Evolutionary conservation across 2,113 vertebrate species (phyloP), one percentile per base, ranked within the genome.

Genomic region (Rhinichthys klamathensis): DNA sequence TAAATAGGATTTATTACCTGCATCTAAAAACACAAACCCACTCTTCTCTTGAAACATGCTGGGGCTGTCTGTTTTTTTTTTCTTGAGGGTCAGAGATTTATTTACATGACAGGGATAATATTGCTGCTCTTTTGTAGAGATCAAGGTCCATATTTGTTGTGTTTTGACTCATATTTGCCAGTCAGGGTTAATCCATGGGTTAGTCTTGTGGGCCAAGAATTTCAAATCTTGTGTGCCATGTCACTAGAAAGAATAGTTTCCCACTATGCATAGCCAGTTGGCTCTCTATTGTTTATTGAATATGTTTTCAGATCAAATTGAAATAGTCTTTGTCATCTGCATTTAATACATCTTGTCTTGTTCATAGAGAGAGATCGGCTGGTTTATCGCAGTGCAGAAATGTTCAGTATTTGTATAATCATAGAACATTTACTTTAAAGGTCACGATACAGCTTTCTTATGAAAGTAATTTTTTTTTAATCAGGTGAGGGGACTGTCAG

Each of bases 401-500:
- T 44, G 13, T 61, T 44, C 3, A 80, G 56, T 8, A 9, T 56
- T 56, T 56, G 18, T 56, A 56, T 56, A 18, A 18, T 30, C 18
- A 25, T n/a, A 44, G n/a, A 23, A 60, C 23, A 15, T 41, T 78
- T 41, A 38, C 56, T 25, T 38, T 58, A 38, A 79, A 60, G 21
- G 11, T n/a, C 12, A 74, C 72, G 15, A 44, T 3, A 16, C 1
- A 18, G 11, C 32, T 23, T 70, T 41, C 49, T 84, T 44, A 61
- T 7, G 41, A 56, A 30, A 21, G 25, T 27, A 54, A 27, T 1
- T 85, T 89, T 70, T 41, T 93, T 92, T 92, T 90, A 90, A 51
- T 23, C 93, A 99, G 97, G 95, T 95, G 94, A 92, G 94, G 88
- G 92, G 92, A 88, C 86, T 91, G 92, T 91, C 91, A 91, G 93